phyloP scores from a whole-genome alignment of 2,113 vertebrate species.

The Ploceus nigricollis region DNA sequence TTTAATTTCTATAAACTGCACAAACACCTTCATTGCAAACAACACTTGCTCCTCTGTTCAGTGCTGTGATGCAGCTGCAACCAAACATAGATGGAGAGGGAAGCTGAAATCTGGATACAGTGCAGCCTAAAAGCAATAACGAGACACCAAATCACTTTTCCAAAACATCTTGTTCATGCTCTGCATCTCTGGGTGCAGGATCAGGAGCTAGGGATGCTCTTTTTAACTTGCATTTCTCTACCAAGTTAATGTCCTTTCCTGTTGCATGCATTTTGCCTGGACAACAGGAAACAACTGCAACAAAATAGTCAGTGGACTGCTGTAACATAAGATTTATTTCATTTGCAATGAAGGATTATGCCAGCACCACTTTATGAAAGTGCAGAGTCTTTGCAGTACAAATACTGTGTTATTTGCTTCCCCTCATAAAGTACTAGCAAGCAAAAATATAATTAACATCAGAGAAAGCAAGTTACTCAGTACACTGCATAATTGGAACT shows the following conservation, averaged over 20 bases:
- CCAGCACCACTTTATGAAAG: background rate
- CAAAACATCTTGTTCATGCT: fast-evolving
- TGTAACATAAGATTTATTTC: too few species aligned
- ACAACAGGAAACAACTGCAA: background rate
- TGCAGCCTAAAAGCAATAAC: background rate
- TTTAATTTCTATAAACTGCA: background rate
- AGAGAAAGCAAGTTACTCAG: conserved; percentile 59
- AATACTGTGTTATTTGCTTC: conserved; percentile 28
- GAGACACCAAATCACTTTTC: background rate
- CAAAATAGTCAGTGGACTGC: background rate
- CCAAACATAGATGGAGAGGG: background rate
- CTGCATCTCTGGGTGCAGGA: background rate
- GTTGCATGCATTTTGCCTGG: background rate
- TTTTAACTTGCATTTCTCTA: background rate
- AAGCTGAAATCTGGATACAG: background rate
- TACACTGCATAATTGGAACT: conserved; percentile 50
- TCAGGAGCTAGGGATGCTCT: background rate
- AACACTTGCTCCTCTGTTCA: background rate
- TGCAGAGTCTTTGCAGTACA: background rate
- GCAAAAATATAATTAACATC: conserved; percentile 67
- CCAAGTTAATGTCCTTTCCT: background rate
- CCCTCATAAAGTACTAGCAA: conserved; percentile 12
- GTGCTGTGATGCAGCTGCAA: background rate
- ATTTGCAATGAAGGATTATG: background rate
- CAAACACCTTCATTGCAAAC: background rate